Evolutionary conservation across 2,888 invertebrate species (phyloP), one percentile per base, ranked within the genome.

Genomic region (Sesia apiformis): DNA sequence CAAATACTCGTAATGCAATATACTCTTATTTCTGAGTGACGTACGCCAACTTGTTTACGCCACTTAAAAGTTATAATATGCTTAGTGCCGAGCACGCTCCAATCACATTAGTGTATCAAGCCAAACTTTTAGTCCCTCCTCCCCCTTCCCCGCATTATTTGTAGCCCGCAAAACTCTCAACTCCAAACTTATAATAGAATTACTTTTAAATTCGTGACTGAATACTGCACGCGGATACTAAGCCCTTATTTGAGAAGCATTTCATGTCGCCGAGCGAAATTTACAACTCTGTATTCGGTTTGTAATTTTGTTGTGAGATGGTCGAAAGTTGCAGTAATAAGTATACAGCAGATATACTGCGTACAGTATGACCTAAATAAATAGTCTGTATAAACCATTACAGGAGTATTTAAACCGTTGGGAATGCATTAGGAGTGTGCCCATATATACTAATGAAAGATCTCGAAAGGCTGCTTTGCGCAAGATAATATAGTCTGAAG

Each of bases 161-260:
- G 76, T 68, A 69, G 76, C 75, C 74, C 67, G 67, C 49, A 69
- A 76, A 78, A 78, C 77, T 76, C 70, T 69, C 56, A 68, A 73
- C 76, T 71, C 60, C 60, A 63, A 83, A 84, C 78, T 85, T 83
- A 76, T 83, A 85, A 86, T 86, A 80, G 80, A 82, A 83, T 83
- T 81, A 78, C 79, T 84, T 82, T 76, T 69, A 72, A 82, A 83
- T 84, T 82, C 78, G 81, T 76, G 72, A 62, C 46, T 52, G 51
- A 50, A 50, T 50, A 39, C 52, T 52, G 40, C 52, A 52, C 52
- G 52, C 38, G 40, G 5, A 52, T 3, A 40, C 39, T 40, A 40
- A 40, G 7, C 39, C 38, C 50, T 50, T 39, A 39, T 50, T 50
- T 8, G 6, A 5, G 38, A 50, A 39, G 50, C 50, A 38, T 38